These are phyloP conservation scores for Sorex fumeus DNA, from an alignment of 2,113 vertebrate species.

Conservation along the genomic window DNA sequence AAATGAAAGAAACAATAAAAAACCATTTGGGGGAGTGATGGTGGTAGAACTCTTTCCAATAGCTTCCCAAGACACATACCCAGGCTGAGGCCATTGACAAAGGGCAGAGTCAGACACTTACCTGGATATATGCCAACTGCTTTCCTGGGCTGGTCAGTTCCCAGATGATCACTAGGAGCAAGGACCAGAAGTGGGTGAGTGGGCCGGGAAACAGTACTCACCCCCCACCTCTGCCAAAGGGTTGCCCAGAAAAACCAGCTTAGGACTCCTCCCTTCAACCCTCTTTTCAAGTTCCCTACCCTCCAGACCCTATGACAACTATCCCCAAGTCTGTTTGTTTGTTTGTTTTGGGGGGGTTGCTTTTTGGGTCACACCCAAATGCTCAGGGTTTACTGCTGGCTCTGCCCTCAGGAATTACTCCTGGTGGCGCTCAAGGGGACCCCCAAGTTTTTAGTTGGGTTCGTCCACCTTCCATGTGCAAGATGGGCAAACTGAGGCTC, in stretches of 20 bases:
- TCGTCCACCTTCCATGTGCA: not conserved
- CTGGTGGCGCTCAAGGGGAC: no score
- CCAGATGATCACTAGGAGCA: slow-evolving; percentile 88
- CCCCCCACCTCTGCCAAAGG: not conserved
- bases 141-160: slow-evolving; percentile 85
- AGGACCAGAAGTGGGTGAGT: not conserved
- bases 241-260: not conserved
- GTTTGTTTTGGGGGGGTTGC: no score
- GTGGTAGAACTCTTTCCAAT: not conserved
- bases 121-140: slow-evolving; percentile 89
- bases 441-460: not conserved
- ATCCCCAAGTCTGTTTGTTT: not conserved
- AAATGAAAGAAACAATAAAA: no score
- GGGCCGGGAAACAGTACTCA: not conserved
- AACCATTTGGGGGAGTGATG: not conserved
- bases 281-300: not conserved
- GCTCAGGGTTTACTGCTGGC: no score
- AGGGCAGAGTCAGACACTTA: slow-evolving; percentile 73
- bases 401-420: no score
- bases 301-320: not conserved
- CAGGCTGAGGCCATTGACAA: not conserved
- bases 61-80: no score
- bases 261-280: not conserved
- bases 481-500: slow-evolving; percentile 23
- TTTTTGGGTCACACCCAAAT: no score